Base-by-base conservation (phyloP, 2,888 invertebrate genomes). In the Neoscelio sp. region DNA sequence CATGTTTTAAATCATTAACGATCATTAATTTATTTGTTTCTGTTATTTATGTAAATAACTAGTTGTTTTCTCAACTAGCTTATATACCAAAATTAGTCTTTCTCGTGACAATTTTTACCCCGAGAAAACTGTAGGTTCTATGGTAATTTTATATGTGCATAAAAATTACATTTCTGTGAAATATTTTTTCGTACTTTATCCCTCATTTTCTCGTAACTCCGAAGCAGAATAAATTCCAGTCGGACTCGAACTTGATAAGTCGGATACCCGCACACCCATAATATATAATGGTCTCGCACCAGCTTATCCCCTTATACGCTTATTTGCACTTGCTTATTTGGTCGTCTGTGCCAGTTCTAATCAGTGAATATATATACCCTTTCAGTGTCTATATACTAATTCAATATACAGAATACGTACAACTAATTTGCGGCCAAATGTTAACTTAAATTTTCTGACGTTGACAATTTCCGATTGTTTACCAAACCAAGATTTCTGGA, bases 261-360 rank as follows among this genome's bases (percentile, higher is more conserved):
- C 5, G 46, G 18, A 50, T 58, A 38, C 46, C 15, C 46, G 17
- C 20, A 30, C 48, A 70, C 3, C 30, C 30, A 28, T 58, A 68
- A 68, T 68, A 48, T 46, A 46, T 56, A 68, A n/a, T n/a, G 48
- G 48, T 50, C 50, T 60, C 50, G 15, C 50, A 10, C 30, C 23
- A 23, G 50, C 42, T 70, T 70, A 70, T 70, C 42, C 70, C 15
- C 60, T 60, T 50, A 60, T 68, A 64, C 56, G 48, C 58, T 58
- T 74, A 74, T 74, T 74, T 65, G 74, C 48, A 40, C 50, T 54
- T 71, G 56, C 50, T 65, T 74, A 74, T 65, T 74, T 50, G 58
- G 50, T 65, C 50, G 40, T 48, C 18, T 40, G 17, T 65, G 26
- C 48, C 65, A 42, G 33, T 33, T 65, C 50, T 58, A 65, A 74